Evolutionary conservation across 2,113 vertebrate genomes (phyloP), one percentile per base, ranked within the genome.

Genomic region (Nanorana parkeri): DNA sequence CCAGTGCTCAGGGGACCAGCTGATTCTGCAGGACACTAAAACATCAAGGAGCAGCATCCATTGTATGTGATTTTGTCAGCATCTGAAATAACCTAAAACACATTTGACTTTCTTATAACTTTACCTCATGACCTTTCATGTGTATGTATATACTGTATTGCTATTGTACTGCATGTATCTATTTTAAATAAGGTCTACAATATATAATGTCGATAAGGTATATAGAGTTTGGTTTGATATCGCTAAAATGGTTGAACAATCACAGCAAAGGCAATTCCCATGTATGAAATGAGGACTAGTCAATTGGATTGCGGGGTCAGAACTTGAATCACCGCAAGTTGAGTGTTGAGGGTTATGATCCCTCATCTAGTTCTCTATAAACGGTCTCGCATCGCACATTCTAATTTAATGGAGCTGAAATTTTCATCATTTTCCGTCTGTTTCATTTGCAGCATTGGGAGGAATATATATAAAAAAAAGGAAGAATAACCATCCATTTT

Each of bases 311-410:
- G 26, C 80, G 10, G 51, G 17, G 47, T 17, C 41, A 21, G 84
- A 87, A 87, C 91, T 88, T 90, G 88, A 91, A 88, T 85, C 81
- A 87, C 68, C 60, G 85, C 86, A 85, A 81, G 52, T 41, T 56
- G 20, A 58, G 69, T n/a, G 80, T 80, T 61, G 79, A 67, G 32
- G 56, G 69, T 77, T 81, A 81, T 80, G 72, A 86, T 87, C 86
- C 74, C 81, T 80, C 84, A 36, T 84, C 83, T 68, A 84, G 75
- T 79, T 86, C 84, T 85, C 75, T 79, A 11, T 58, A 79, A 84
- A 65, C 77, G 85, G 78, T 84, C 72, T 89, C 66, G 41, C 85
- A 85, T 21, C 64, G 51, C 69, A 74, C 58, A 85, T 88, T 83
- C 86, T 79, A 86, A 73, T 88, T 90, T 81, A 82, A 84, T 69